Evolutionary conservation across 2,888 invertebrate species (phyloP).

Genomic region (Melikaiella ostensackeni): DNA sequence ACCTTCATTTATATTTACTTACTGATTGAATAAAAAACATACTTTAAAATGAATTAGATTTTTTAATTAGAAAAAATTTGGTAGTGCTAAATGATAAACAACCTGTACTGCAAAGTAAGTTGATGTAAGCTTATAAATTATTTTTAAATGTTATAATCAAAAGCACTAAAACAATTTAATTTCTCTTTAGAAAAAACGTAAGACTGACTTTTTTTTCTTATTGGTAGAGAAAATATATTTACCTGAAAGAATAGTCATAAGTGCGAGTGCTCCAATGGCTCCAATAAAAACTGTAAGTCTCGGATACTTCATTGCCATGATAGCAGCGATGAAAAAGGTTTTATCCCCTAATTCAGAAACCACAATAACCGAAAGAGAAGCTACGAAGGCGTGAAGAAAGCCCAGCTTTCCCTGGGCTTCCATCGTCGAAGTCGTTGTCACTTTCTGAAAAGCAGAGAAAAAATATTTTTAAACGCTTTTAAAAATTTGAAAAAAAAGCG

Average conservation of each 20-base stretch:
- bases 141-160: no score
- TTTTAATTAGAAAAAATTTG: no score
- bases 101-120: no score
- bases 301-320: constrained; percentile 99
- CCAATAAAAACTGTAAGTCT: constrained; percentile 94
- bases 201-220: background rate
- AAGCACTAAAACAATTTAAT: no score
- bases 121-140: no score
- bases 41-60: background rate
- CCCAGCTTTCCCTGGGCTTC: constrained; percentile 80
- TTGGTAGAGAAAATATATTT: constrained; percentile 48
- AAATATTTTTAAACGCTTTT: background rate
- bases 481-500: no score
- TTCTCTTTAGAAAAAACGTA: background rate
- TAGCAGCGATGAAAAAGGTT: constrained; percentile 99
- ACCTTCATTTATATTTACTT: background rate
- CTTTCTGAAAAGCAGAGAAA: constrained; percentile 4
- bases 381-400: constrained; percentile 95
- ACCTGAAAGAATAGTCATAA: constrained; percentile 97
- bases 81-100: no score
- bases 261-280: constrained; percentile 92
- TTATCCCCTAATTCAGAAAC: constrained; percentile 99
- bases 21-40: background rate
- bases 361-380: constrained; percentile 96
- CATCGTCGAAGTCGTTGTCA: background rate